Evolutionary conservation across 2,888 invertebrate genomes (phyloP).

Genomic region (Rhagonycha lutea): DNA sequence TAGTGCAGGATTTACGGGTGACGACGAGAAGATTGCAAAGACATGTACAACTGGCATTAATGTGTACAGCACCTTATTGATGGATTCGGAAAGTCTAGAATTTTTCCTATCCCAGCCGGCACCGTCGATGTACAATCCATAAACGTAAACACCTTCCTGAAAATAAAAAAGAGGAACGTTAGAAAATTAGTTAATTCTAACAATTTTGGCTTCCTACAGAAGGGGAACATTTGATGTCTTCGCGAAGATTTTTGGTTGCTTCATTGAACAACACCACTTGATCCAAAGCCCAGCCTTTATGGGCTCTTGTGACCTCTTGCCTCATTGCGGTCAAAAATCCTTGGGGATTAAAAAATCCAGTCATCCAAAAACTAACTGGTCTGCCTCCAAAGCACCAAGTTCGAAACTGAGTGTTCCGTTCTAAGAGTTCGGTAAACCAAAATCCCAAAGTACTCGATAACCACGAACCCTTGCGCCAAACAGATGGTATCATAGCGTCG

Average conservation of each 20-base stretch:
- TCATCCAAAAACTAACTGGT: constrained; percentile 87
- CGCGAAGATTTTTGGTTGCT: constrained; percentile 67
- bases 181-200: neutral
- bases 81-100: constrained; percentile 72
- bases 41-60: constrained; percentile 80
- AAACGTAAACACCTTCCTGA: constrained; percentile 82
- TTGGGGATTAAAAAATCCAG: constrained; percentile 92
- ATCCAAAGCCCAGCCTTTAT: constrained; percentile 89
- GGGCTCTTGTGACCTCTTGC: constrained; percentile 86
- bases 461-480: constrained; percentile 81
- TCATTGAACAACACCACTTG: constrained; percentile 81
- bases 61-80: constrained; percentile 81
- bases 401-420: constrained; percentile 79
- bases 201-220: constrained; percentile 48
- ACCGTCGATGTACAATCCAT: constrained; percentile 85
- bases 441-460: constrained; percentile 83
- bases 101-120: constrained; percentile 86
- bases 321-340: constrained; percentile 91
- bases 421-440: constrained; percentile 88
- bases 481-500: constrained; percentile 79
- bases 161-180: constrained; percentile 25
- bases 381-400: constrained; percentile 75
- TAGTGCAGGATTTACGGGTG: constrained; percentile 72
- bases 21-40: constrained; percentile 74
- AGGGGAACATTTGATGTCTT: constrained; percentile 75